Base-by-base conservation (phyloP, 1,140 invertebrate species). In the Cotesia glomerata region DNA sequence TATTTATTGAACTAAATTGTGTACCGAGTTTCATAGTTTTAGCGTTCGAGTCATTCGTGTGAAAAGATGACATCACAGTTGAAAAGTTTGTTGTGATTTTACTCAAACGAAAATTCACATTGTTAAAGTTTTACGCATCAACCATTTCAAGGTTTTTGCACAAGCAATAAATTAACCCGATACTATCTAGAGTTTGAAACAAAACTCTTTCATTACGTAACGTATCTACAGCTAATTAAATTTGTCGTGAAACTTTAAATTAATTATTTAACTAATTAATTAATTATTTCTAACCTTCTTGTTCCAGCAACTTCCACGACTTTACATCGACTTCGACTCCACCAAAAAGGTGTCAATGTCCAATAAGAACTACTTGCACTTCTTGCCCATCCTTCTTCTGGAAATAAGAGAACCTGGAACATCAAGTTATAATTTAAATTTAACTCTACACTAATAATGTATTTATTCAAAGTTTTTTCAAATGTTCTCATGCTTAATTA, bases 261-360 rank as follows among this genome's bases (percentile, higher is more conserved):
- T 26, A 11, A 18, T 59, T 32, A 65, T 49, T 65, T 51, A 56
- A 14, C 14, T 5, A 67, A 34, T 35, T 16, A 56, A 67, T 67
- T 56, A 13, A 5, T 8, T 59, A 32, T 11, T 32, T 75, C 64
- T 85, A 86, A 92, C 89, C 92, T 92, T 84, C 93, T 92, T 52
- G 92, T 93, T 61, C 94, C 94, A 62, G 92, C 91, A 35, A 93
- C 92, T 86, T 95, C 94, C 26, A 94, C 92, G 70, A 96, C 93
- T 87, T 94, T 94, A 86, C 94, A 95, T 11, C 92, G 88, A 75
- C 91, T 92, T 56, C 90, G 88, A 72, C 93, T 92, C 94, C 94
- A 96, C 93, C 94, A 95, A 77, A 92, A 93, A 58, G 93, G 92
- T 80, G 93, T 93, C 74, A 96, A 89, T n/a, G 93, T 92, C 94